Evolutionary conservation across 2,113 vertebrate species (phyloP).

Genomic region (Etheostoma spectabile): DNA sequence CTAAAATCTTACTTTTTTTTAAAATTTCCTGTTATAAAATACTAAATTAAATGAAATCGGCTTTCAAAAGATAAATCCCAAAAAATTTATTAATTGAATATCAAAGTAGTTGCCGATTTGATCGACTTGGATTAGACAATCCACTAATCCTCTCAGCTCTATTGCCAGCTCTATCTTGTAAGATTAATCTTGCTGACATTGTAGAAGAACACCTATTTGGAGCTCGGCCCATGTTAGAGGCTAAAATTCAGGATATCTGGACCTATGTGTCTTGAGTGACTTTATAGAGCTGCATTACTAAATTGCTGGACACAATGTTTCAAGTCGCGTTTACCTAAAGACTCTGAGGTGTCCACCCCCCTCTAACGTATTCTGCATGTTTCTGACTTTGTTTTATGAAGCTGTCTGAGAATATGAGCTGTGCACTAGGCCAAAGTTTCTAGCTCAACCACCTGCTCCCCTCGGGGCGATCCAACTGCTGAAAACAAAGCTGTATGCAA

Average conservation of each 20-base stretch:
- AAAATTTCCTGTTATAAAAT: too few species aligned
- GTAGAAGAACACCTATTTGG: not conserved
- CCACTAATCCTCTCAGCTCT: too few species aligned
- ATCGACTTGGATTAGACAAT: too few species aligned
- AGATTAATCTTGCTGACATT: not conserved
- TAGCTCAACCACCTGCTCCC: slow-evolving; percentile 62
- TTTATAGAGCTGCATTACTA: not conserved
- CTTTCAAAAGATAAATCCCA: too few species aligned
- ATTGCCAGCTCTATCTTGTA: not conserved
- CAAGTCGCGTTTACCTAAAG: not conserved
- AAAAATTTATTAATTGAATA: too few species aligned
- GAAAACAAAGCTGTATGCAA: slow-evolving; percentile 81
- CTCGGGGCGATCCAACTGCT: slow-evolving; percentile 53
- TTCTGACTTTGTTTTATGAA: not conserved
- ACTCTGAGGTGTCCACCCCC: not conserved
- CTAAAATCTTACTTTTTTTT: too few species aligned
- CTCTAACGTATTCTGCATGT: not conserved
- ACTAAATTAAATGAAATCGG: too few species aligned
- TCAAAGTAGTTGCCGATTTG: too few species aligned
- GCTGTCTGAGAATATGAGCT: slow-evolving; percentile 25
- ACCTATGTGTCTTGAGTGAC: not conserved
- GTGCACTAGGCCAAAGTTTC: not conserved
- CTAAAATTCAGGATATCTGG: not conserved
- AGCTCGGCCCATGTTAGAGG: not conserved
- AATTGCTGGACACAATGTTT: not conserved